These are phyloP conservation scores for Styela plicata DNA, from an alignment of 23 tunicate genomes.

Conservation along the genomic window DNA sequence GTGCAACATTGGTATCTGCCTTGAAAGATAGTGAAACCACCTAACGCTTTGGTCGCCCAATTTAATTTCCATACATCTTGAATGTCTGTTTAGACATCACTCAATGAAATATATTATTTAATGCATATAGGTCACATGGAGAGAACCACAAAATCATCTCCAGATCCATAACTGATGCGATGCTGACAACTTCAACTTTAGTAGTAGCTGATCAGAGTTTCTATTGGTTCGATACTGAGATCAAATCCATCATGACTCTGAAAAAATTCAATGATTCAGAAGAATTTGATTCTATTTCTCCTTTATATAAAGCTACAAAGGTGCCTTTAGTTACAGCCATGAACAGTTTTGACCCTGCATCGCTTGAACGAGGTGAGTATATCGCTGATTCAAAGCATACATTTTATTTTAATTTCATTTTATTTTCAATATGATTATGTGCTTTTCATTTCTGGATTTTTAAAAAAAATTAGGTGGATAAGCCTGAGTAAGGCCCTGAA, in stretches of 20 bases:
- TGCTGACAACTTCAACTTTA: constrained; percentile 5
- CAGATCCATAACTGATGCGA: neutral
- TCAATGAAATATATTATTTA: no score
- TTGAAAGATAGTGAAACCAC: no score
- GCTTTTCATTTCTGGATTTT: neutral
- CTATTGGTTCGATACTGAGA: constrained; percentile 12
- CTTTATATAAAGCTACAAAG: neutral
- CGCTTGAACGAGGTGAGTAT: constrained; percentile 15
- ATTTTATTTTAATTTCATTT: no score
- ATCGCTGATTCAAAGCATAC: neutral
- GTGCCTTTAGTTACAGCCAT: constrained; percentile 17
- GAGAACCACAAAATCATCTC: neutral
- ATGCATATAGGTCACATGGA: neutral
- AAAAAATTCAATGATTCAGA: neutral
- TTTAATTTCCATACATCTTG: no score
- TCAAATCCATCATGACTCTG: constrained; percentile 14
- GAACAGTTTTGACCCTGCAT: constrained; percentile 27
- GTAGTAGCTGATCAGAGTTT: constrained; percentile 1
- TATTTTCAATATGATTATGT: neutral
- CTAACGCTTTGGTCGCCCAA: no score
- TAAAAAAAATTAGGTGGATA: neutral
- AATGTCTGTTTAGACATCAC: no score
- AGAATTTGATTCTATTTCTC: neutral
- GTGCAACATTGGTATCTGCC: no score
- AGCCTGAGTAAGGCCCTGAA: no score